phyloP scores from a whole-genome alignment of 2,797 vertebrate species.

The Pogonophryne albipinna region DNA sequence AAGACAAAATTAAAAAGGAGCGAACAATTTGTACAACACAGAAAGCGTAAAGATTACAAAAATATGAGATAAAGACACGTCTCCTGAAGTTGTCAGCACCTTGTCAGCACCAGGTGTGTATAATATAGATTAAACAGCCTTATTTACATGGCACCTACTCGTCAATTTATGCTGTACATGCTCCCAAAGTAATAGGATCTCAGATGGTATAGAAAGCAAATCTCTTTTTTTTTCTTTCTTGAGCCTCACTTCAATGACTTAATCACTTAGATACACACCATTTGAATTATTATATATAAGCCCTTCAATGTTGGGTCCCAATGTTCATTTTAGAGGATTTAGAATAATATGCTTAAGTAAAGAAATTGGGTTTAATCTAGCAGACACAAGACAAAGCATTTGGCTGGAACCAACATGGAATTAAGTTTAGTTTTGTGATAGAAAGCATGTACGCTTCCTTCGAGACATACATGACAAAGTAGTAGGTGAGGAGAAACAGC shows the following conservation, averaged over 20 bases:
- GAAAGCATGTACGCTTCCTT: not conserved
- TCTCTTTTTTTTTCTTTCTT: slow-evolving; percentile 14
- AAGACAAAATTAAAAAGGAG: slow-evolving; percentile 13
- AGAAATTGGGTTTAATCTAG: slow-evolving; percentile 55
- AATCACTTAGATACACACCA: slow-evolving; percentile 26
- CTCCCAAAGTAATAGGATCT: slow-evolving; percentile 36
- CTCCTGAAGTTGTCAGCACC: slow-evolving; percentile 31
- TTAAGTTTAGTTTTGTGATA: slow-evolving; percentile 25
- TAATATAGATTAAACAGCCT: slow-evolving; percentile 40
- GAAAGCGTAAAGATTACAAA: slow-evolving; percentile 19
- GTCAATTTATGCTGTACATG: slow-evolving; percentile 24
- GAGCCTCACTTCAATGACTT: slow-evolving; percentile 49
- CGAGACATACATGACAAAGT: slow-evolving; percentile 43
- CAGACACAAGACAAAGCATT: slow-evolving; percentile 44
- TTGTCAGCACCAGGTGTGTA: slow-evolving; percentile 35
- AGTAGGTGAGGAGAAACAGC: slow-evolving; percentile 21
- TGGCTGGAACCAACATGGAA: slow-evolving; percentile 19
- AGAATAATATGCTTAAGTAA: slow-evolving; percentile 53
- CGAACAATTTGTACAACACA: slow-evolving; percentile 5
- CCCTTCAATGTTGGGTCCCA: slow-evolving; percentile 24
- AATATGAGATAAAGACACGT: slow-evolving; percentile 32
- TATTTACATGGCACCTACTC: slow-evolving; percentile 50
- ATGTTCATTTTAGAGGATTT: slow-evolving; percentile 58
- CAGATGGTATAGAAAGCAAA: slow-evolving; percentile 34
- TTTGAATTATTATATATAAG: slow-evolving; percentile 48